phyloP scores from a whole-genome alignment of 37 sponge, comb jelly and placozoan species.

The Spongilla lacustris region DNA sequence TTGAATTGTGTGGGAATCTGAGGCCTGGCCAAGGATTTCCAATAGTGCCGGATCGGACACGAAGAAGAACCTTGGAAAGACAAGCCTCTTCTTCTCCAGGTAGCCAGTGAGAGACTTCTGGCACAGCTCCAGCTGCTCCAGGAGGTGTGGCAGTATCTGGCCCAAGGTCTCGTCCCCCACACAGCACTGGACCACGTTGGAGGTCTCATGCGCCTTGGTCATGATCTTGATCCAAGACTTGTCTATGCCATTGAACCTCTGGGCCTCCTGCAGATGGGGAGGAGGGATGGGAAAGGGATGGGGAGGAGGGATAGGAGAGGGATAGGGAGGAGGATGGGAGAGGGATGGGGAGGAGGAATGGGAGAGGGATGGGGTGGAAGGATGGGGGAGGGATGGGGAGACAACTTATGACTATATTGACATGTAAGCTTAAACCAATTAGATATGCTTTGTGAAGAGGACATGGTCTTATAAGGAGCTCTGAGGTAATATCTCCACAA shows the following conservation, averaged over 20 bases:
- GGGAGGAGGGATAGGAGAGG: no score
- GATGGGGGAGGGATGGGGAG: no score
- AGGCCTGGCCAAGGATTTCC: constrained; percentile 98
- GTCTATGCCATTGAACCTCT: constrained; percentile 89
- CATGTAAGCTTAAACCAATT: no score
- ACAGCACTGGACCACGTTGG: constrained; percentile 95
- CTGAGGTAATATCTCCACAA: no score
- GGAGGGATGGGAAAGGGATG: no score
- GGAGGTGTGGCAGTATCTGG: constrained; percentile 93
- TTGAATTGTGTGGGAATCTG: constrained; percentile 98
- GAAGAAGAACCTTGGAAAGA: constrained; percentile 99
- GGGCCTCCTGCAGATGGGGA: constrained; percentile 70
- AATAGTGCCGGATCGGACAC: constrained; percentile 96
- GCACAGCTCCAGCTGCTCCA: constrained; percentile 97
- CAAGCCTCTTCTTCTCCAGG: constrained; percentile 93
- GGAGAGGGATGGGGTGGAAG: no score
- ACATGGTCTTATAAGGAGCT: no score
- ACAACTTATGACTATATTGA: no score
- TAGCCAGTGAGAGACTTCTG: constrained; percentile 97
- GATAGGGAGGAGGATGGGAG: no score
- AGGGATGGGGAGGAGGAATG: no score
- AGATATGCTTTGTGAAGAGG: no score
- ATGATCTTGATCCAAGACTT: constrained; percentile 99
- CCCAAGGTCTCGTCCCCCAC: constrained; percentile 97
- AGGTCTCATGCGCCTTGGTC: constrained; percentile 91